Evolutionary conservation across 2,113 vertebrate genomes (phyloP).

Genomic region (Hippolais icterina): DNA sequence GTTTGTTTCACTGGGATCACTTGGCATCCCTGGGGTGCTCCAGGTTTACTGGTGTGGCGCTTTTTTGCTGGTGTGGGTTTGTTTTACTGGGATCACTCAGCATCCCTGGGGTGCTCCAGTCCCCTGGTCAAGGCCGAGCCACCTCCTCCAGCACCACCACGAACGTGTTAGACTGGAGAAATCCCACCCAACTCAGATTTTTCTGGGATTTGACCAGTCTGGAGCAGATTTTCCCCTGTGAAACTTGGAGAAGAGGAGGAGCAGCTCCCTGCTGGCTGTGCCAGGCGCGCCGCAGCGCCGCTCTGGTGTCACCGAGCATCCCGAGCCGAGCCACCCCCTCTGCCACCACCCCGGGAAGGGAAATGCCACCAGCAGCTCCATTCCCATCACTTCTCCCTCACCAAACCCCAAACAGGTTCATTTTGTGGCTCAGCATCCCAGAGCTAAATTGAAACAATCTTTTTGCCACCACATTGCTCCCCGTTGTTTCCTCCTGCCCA

Average conservation of each 20-base stretch:
- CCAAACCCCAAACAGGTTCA: not conserved
- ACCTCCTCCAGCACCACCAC: not conserved
- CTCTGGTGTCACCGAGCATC: not conserved
- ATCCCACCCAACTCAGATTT: not conserved
- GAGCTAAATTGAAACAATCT: not conserved
- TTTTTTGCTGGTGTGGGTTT: too few relatives aligned
- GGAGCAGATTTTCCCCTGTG: not conserved
- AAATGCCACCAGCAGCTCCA: not conserved
- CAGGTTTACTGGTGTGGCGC: too few relatives aligned
- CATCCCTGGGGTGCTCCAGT: not conserved
- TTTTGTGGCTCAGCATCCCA: not conserved
- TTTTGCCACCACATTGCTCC: not conserved
- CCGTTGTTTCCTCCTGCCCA: not conserved
- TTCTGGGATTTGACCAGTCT: not conserved
- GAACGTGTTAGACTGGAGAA: not conserved
- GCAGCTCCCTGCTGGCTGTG: not conserved
- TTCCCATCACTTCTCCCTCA: not conserved
- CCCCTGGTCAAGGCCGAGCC: not conserved
- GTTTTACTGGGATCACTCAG: not conserved
- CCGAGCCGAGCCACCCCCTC: not conserved
- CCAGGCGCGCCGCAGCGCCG: accelerated
- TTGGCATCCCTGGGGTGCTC: too few relatives aligned
- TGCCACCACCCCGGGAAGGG: not conserved
- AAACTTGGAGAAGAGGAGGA: not conserved
- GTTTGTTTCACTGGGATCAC: accelerated